Evolutionary conservation across 92 coral and sea anemone genomes (phyloP), one percentile per base, ranked within the genome.

Genomic region (Desmophyllum pertusum): DNA sequence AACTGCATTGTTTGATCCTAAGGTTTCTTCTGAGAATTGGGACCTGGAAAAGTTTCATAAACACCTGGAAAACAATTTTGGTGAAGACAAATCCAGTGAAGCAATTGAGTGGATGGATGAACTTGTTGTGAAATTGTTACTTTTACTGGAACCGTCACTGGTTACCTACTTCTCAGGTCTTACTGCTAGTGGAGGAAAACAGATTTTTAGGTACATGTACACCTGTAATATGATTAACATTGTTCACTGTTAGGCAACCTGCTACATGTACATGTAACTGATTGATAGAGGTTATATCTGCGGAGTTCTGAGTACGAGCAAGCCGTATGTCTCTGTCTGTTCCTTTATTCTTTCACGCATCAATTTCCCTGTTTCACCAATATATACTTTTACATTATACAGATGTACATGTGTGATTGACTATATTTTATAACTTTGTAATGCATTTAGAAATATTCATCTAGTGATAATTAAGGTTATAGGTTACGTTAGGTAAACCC

Each of bases 41-140:
- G 74, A 70, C 7, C 71, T 87, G 37, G 73, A 79, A 33, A 53
- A 66, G n/a, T 61, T 90, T 36, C 19, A 19, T 25, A 45, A 27
- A 39, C 71, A 76, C 39, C 76, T 90, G 59, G 84, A 73, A 39
- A 69, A 42, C 7, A 67, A 48, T 10, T 65, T 59, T 70, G 89
- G 86, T 41, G 73, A 68, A 17, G 48, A 73, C 62, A 78, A 66
- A 62, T 62, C 74, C 43, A 67, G 36, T 19, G 63, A 78, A 65
- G 83, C 86, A 62, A 61, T 75, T 53, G 65, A 83, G 70, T 45
- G 62, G 77, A 81, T 93, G 72, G 97, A 93, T 71, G 85, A 77
- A 19, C 73, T 86, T 37, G 57, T 88, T 9, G 88, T 88, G 25
- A 84, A 76, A 42, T 74, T 90, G 59, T 40, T 91, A 14, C 84